These are phyloP conservation scores for Larimichthys polyactis DNA, from an alignment of 2,113 vertebrate genomes.

Conservation along the genomic window DNA sequence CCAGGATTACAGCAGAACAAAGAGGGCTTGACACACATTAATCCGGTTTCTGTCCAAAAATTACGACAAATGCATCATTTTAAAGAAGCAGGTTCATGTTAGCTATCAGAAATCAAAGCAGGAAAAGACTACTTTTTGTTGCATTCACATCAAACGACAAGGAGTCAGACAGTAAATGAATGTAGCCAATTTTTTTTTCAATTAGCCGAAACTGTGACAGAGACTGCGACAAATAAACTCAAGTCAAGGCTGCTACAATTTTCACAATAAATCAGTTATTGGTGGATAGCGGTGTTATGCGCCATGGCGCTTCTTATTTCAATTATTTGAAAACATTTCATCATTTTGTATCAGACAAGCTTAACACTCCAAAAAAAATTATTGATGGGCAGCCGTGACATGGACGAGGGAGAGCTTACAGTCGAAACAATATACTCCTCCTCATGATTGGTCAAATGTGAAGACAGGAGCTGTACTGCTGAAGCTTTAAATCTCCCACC, in stretches of 20 bases:
- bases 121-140: background rate
- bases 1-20: slow-evolving; percentile 4
- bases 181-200: slow-evolving; percentile 2
- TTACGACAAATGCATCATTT: background rate
- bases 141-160: background rate
- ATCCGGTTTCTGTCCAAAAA: slow-evolving; percentile 21
- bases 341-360: slow-evolving; percentile 18
- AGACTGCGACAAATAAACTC: slow-evolving; percentile 5
- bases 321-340: slow-evolving; percentile 24
- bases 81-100: background rate
- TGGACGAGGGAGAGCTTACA: background rate
- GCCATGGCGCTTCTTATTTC: slow-evolving; percentile 5
- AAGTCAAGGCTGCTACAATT: background rate
- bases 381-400: slow-evolving; percentile 4
- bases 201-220: slow-evolving; percentile 1
- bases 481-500: slow-evolving; percentile 25
- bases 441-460: slow-evolving; percentile 1
- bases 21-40: slow-evolving; percentile 5
- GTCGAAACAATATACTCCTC: background rate
- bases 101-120: background rate
- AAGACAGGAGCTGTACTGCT: background rate
- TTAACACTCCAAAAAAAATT: slow-evolving; percentile 1
- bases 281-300: background rate
- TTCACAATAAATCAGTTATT: slow-evolving; percentile 1
- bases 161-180: background rate